Percentiles rank a stretch among this genome's conserved stretches.
These are phyloP conservation scores for Rousettus madagascariensis DNA, from an alignment of 2,797 vertebrate species.

Conservation along the genomic window DNA sequence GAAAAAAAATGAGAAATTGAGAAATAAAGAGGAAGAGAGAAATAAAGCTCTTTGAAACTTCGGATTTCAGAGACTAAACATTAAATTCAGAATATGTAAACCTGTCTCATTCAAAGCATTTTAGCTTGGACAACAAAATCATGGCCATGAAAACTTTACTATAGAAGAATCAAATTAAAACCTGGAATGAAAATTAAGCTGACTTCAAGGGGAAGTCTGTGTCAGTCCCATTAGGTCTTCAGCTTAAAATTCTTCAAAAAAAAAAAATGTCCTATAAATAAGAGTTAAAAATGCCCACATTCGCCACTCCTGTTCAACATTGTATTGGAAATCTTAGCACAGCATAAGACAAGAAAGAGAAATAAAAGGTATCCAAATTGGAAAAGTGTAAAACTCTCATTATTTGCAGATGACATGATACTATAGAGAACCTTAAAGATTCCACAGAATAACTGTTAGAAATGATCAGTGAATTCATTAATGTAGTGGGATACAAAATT, in stretches of 20 bases:
- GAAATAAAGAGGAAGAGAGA: neutral
- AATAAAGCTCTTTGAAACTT: neutral
- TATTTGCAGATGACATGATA: no score
- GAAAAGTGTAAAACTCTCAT: no score
- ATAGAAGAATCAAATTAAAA: neutral
- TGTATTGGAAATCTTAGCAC: no score
- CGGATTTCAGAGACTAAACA: neutral
- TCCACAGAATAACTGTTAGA: no score
- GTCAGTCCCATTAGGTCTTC: neutral
- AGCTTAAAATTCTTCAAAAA: conserved; percentile 15
- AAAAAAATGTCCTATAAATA: neutral
- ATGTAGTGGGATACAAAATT: no score
- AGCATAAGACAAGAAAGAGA: no score
- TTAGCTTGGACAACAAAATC: neutral
- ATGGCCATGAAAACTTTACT: neutral
- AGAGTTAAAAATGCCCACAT: neutral
- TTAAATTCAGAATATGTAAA: neutral
- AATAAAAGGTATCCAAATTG: no score
- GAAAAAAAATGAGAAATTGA: neutral
- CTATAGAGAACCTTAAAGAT: no score
- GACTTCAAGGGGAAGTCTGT: neutral
- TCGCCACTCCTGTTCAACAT: no score
- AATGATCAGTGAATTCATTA: no score
- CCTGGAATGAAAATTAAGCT: neutral
- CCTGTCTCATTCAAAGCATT: neutral